phyloP scores from a whole-genome alignment of 2,888 invertebrate genomes.

The Fragum whitleyi region DNA sequence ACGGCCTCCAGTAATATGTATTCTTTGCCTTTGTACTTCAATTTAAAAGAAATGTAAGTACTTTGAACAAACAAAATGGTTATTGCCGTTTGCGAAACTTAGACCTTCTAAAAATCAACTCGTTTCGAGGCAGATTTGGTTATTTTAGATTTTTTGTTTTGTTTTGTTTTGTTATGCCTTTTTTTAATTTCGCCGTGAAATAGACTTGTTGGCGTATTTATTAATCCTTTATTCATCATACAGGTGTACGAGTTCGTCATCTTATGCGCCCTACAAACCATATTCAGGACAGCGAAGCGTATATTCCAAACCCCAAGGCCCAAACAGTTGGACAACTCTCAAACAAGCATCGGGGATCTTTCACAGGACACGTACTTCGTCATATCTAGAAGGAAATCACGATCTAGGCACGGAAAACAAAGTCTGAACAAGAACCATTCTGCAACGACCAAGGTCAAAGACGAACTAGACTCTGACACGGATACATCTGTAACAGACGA shows the following conservation, averaged over 20 bases:
- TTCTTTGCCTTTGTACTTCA: too few species aligned
- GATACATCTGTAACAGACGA: not conserved
- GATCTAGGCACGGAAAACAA: not conserved
- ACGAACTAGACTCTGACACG: not conserved
- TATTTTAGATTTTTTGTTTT: too few species aligned
- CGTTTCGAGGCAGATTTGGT: too few species aligned
- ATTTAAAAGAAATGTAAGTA: too few species aligned
- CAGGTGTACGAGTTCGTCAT: constrained; percentile 29
- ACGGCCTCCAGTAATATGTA: too few species aligned
- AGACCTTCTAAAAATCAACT: too few species aligned
- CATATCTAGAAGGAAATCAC: not conserved
- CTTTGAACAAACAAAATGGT: too few species aligned
- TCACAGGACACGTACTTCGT: constrained; percentile 11
- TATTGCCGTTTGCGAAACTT: too few species aligned
- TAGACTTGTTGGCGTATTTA: too few species aligned
- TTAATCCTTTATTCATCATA: too few species aligned
- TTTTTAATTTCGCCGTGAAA: too few species aligned
- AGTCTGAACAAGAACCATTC: not conserved
- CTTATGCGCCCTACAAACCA: constrained; percentile 7
- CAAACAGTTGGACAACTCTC: not conserved
- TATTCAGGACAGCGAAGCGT: constrained; percentile 9
- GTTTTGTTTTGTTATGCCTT: too few species aligned
- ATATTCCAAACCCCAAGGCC: not conserved
- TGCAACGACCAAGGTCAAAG: not conserved
- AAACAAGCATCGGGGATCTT: not conserved